Conservation (phyloP, 2,888 invertebrate species). For the Drosophila infuscata region DNA sequence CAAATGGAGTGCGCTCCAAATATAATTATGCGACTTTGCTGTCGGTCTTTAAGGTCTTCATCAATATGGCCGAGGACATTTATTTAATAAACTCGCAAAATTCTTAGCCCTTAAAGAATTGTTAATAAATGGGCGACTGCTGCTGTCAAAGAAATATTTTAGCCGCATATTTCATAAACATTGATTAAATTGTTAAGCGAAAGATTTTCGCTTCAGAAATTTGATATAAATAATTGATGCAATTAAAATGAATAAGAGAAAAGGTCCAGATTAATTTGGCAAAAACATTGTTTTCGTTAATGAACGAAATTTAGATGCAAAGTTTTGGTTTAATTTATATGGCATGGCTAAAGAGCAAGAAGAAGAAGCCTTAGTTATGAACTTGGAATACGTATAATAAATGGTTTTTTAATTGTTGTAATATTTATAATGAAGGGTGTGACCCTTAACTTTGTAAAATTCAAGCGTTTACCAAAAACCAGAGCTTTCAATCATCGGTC, state of each 20-base stretch:
- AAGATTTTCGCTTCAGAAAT: neutral
- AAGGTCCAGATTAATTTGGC: neutral
- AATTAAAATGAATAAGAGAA: conserved; percentile 3
- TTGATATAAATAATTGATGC: neutral
- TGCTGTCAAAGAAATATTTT: neutral
- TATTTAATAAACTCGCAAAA: conserved; percentile 23
- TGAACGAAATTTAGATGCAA: neutral
- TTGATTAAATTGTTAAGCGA: conserved; percentile 2
- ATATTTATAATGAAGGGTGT: neutral
- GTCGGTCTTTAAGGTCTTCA: conserved; percentile 34
- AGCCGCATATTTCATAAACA: neutral
- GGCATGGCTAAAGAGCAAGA: neutral
- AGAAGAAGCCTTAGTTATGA: neutral
- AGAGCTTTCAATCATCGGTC: neutral
- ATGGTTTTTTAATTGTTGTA: neutral
- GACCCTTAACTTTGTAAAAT: neutral
- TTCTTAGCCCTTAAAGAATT: neutral
- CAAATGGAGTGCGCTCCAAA: conserved; percentile 61
- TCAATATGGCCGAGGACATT: conserved; percentile 39
- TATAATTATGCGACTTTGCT: conserved; percentile 64
- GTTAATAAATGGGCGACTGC: neutral
- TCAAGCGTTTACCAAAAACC: neutral
- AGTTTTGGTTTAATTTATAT: neutral
- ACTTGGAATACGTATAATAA: neutral
- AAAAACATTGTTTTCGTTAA: neutral